Percentiles rank a stretch among this genome's conserved stretches.
phyloP scores from a whole-genome alignment of 2,113 vertebrate species.

The Gallinago undulata region DNA sequence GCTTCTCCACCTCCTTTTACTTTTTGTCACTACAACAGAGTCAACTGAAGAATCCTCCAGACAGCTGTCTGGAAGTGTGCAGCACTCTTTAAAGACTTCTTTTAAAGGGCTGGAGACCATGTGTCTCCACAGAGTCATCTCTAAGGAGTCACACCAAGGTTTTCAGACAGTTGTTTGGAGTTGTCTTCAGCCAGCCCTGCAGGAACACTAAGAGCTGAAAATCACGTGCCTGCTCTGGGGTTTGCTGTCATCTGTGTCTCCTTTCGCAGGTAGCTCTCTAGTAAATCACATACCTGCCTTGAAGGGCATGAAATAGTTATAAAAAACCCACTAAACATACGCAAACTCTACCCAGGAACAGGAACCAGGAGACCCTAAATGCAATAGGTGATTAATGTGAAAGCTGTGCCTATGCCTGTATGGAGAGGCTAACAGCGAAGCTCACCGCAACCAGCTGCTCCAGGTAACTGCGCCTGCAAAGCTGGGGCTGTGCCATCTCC shows the following conservation, averaged over 20 bases:
- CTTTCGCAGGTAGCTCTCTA: neutral
- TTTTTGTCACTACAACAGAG: neutral
- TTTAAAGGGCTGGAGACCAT: neutral
- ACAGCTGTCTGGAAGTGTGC: neutral
- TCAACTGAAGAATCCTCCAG: neutral
- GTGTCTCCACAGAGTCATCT: neutral
- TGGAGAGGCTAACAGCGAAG: neutral
- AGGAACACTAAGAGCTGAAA: neutral
- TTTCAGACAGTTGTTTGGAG: constrained; percentile 1
- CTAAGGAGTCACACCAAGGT: neutral
- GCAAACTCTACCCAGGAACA: neutral
- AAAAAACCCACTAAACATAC: neutral
- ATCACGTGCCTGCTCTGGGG: neutral
- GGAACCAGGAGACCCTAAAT: neutral
- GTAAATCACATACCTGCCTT: neutral
- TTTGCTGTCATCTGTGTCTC: neutral
- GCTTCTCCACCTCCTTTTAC: neutral
- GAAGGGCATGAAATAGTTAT: neutral
- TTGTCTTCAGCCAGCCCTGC: neutral
- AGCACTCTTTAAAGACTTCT: neutral
- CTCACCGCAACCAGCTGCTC: neutral
- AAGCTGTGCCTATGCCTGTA: neutral
- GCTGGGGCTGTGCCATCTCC: accelerated
- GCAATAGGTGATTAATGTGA: neutral
- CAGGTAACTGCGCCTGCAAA: neutral